Percentiles rank a stretch among this genome's conserved stretches.
These are phyloP conservation scores for Epsilonema sp. DNA, from an alignment of 2,888 invertebrate species.

Conservation along the genomic window DNA sequence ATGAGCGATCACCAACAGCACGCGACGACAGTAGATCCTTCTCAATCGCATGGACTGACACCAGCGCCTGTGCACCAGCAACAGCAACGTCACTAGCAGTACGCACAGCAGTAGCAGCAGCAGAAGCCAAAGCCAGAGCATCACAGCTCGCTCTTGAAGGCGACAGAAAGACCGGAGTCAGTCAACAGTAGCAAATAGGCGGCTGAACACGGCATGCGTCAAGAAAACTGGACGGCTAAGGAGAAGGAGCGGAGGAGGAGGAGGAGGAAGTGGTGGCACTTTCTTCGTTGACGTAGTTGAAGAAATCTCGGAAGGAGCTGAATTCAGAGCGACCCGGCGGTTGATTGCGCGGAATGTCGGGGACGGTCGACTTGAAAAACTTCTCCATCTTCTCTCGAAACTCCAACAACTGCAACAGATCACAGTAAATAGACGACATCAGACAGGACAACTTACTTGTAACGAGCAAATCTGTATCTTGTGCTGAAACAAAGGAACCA, in stretches of 20 bases:
- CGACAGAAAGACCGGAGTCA: too few relatives aligned
- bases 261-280: neutral
- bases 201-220: neutral
- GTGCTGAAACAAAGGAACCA: too few relatives aligned
- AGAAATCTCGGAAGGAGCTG: slow-evolving; percentile 9
- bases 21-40: neutral
- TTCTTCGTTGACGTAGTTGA: slow-evolving; percentile 4
- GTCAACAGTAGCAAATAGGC: neutral
- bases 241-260: too few relatives aligned
- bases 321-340: slow-evolving; percentile 7
- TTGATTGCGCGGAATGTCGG: neutral
- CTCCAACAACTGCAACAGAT: slow-evolving; percentile 1
- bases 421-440: too few relatives aligned
- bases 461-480: too few relatives aligned
- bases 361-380: slow-evolving; percentile 3
- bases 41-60: neutral
- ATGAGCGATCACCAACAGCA: slow-evolving; percentile 71
- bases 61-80: neutral
- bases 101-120: neutral
- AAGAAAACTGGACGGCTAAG: too few relatives aligned
- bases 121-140: neutral
- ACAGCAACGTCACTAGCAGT: too few relatives aligned
- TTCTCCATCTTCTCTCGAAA: slow-evolving; percentile 7
- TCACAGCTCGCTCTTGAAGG: neutral
- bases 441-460: too few relatives aligned